Evolutionary conservation across 2,113 vertebrate genomes (phyloP).

Genomic region (Pluvialis apricaria): DNA sequence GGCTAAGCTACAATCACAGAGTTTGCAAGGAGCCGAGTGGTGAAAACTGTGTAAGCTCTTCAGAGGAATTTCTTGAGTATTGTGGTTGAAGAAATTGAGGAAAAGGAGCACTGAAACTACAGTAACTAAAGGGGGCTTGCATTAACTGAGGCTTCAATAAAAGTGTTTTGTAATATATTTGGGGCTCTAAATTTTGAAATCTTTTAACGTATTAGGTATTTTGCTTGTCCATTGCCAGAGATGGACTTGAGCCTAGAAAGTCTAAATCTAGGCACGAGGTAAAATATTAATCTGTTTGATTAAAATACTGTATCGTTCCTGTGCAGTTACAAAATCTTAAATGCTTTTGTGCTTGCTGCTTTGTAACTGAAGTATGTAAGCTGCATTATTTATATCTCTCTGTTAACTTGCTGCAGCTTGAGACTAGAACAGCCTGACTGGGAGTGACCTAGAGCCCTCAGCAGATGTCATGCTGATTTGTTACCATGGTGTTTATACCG

Average conservation of each 20-base stretch:
- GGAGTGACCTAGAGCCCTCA: not conserved
- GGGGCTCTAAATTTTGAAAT: not conserved
- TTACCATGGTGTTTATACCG: not conserved
- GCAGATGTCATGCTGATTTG: not conserved
- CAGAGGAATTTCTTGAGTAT: not conserved
- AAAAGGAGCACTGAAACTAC: not conserved
- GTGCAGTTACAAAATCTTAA: not conserved
- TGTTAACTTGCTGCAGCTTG: not conserved
- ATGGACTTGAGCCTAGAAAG: not conserved
- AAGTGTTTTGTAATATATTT: not conserved
- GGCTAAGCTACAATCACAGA: not conserved
- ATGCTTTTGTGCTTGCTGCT: slow-evolving; percentile 62
- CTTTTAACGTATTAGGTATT: not conserved
- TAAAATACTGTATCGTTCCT: not conserved
- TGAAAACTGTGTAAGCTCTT: not conserved
- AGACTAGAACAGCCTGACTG: not conserved
- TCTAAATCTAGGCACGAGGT: not conserved
- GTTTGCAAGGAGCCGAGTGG: not conserved
- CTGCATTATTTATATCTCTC: not conserved
- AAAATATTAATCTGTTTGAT: not conserved
- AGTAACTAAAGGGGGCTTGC: not conserved
- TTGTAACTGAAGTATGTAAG: slow-evolving; percentile 19
- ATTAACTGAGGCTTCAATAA: not conserved
- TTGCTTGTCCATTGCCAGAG: not conserved
- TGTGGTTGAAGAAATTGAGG: not conserved